Evolutionary conservation across 2,113 vertebrate species (phyloP).

Genomic region (Nansenia antarctica): DNA sequence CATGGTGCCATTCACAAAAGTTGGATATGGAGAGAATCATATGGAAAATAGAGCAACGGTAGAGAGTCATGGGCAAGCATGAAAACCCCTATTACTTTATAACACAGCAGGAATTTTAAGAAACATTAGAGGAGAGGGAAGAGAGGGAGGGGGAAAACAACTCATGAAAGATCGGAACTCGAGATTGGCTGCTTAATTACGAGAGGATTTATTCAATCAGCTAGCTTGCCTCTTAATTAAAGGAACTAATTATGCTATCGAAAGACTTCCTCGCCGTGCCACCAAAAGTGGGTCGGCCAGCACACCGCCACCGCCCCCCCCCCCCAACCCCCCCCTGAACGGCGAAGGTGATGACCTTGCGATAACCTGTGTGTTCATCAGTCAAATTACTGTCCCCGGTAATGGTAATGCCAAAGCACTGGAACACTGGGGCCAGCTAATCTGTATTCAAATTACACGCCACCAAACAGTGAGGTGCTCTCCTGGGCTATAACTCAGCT

Average conservation of each 20-base stretch:
- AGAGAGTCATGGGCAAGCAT: background rate
- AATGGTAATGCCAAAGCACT: slow-evolving; percentile 87
- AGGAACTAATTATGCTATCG: slow-evolving; percentile 79
- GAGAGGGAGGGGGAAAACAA: background rate
- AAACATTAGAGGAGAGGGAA: background rate
- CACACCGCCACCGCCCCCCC: slow-evolving; percentile 15
- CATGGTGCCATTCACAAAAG: too few species aligned
- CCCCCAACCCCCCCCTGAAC: slow-evolving; percentile 58
- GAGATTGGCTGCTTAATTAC: slow-evolving; percentile 77
- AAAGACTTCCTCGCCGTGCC: slow-evolving; percentile 70
- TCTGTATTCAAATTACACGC: slow-evolving; percentile 94
- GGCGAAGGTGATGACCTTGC: slow-evolving; percentile 87
- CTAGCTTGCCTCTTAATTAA: slow-evolving; percentile 81
- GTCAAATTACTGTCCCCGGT: slow-evolving; percentile 86
- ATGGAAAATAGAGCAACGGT: background rate
- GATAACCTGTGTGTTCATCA: slow-evolving; percentile 90
- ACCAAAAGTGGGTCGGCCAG: slow-evolving; percentile 58
- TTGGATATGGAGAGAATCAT: too few species aligned
- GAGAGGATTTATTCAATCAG: slow-evolving; percentile 84
- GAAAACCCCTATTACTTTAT: background rate
- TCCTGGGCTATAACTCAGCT: slow-evolving; percentile 84
- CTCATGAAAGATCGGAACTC: slow-evolving; percentile 62
- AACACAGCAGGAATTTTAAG: background rate
- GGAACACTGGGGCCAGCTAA: slow-evolving; percentile 87
- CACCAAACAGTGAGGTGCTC: slow-evolving; percentile 77